A percentile compares a stretch with the other conserved stretches of the same genome.
Conservation (phyloP, 2,113 vertebrate genomes). For the Stegastes partitus region DNA sequence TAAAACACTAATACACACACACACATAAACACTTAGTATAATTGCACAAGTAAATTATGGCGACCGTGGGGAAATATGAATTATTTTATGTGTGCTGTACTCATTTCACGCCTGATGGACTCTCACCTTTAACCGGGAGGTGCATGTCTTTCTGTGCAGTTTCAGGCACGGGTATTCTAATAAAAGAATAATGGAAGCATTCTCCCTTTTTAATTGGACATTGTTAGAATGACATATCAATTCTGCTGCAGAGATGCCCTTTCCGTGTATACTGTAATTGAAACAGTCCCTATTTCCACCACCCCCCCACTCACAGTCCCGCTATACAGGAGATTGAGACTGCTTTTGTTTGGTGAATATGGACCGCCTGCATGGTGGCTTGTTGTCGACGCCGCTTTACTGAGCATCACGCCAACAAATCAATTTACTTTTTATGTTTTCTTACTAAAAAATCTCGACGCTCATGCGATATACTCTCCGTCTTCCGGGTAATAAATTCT, state of each 20-base stretch:
- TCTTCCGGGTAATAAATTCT: conserved; percentile 30
- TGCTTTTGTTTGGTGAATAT: conserved; percentile 48
- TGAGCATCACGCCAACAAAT: conserved; percentile 37
- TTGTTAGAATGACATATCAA: conserved; percentile 86
- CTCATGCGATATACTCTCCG: conserved; percentile 38
- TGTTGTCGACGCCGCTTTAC: conserved; percentile 48
- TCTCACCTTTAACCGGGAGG: conserved; percentile 81
- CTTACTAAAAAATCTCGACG: conserved; percentile 26
- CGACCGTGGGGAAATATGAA: conserved; percentile 79
- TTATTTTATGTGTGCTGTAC: conserved; percentile 82
- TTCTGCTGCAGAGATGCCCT: conserved; percentile 79
- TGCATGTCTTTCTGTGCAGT: conserved; percentile 66
- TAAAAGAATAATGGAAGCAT: conserved; percentile 84
- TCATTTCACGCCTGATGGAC: conserved; percentile 86
- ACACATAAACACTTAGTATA: conserved; percentile 55
- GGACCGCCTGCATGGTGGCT: conserved; percentile 17
- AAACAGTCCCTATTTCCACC: conserved; percentile 77
- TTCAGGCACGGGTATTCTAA: conserved; percentile 73
- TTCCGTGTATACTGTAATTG: conserved; percentile 86
- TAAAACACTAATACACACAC: conserved; percentile 42
- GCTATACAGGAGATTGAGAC: conserved; percentile 39
- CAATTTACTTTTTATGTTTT: conserved; percentile 16
- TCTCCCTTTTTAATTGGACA: conserved; percentile 87
- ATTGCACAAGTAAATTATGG: conserved; percentile 79
- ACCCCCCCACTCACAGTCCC: conserved; percentile 29